Base-by-base conservation (phyloP, 1,140 invertebrate genomes). In the Hyphantria cunea region DNA sequence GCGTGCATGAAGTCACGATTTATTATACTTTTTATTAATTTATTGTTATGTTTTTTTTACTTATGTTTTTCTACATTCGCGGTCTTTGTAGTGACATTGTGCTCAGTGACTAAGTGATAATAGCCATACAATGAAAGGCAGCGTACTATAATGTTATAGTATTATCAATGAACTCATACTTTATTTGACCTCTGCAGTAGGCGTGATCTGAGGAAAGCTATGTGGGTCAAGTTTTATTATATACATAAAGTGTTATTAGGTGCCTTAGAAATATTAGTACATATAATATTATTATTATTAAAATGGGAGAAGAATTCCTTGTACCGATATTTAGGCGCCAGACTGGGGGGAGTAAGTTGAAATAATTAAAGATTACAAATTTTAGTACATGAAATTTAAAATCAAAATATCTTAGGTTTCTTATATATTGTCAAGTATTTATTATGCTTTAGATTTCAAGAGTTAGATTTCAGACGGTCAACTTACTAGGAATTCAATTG, bases 121-220 rank as follows among this genome's bases (percentile, higher is more conserved):
- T 48, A 6, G 10, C 25, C 25, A 33, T 12, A 50, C 32, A 33
- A 50, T 33, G 12, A 47, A 4, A 11, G 7, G 31, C 11, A 12
- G 12, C 48, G 25, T 33, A 13, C 1, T 12, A n/a, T 17, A 33
- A 13, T 17, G 12, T 11, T 12, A n/a, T 50, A 50, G n/a, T 50
- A 34, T 50, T 50, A 11, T 50, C 9, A 50, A 34, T 50, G 32
- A 50, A 50, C 31, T 8, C 33, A 50, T 50, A 34, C 33, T 50
- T 50, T 50, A 50, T 50, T 33, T 34, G 48, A 50, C 48, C 48
- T 50, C 33, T 50, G 48, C 6, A 8, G 8, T 17, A 48, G n/a
- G 48, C 31, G 31, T 50, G 48, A 1, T 32, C 12, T 50, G 25
- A 33, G 12, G 10, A 50, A 50, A 32, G 48, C 11, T 17, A 50